Evolutionary conservation across 2,888 invertebrate species (phyloP).

Genomic region (Pseudeuparius sepicola): DNA sequence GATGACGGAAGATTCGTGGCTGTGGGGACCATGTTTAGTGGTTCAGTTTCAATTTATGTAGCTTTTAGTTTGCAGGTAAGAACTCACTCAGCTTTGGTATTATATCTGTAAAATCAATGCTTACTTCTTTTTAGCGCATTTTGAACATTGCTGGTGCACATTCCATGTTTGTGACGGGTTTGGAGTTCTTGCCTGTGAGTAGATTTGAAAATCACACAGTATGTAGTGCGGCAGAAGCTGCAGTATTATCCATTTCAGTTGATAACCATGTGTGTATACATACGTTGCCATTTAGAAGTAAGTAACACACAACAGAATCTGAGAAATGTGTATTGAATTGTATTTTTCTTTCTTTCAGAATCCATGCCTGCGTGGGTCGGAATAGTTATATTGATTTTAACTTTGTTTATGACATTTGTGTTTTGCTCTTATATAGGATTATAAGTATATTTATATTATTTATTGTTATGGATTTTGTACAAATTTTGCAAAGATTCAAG

Average conservation of each 20-base stretch:
- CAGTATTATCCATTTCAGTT: slow-evolving; percentile 88
- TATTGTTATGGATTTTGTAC: not conserved
- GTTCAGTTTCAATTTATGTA: slow-evolving; percentile 81
- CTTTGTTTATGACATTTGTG: slow-evolving; percentile 68
- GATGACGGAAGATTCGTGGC: slow-evolving; percentile 90
- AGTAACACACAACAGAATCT: slow-evolving; percentile 37
- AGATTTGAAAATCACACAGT: slow-evolving; percentile 67
- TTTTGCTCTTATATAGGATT: slow-evolving; percentile 78
- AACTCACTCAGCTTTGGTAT: slow-evolving; percentile 4
- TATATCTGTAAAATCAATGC: slow-evolving; percentile 6
- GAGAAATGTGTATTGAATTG: not conserved
- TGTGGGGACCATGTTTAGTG: slow-evolving; percentile 88
- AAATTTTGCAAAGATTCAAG: too few species aligned
- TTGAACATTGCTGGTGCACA: slow-evolving; percentile 78
- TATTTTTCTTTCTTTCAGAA: slow-evolving; percentile 46
- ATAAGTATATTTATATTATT: slow-evolving; percentile 33
- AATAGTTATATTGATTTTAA: slow-evolving; percentile 60
- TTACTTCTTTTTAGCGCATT: slow-evolving; percentile 51
- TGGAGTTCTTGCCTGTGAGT: slow-evolving; percentile 79
- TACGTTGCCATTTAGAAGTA: slow-evolving; percentile 71
- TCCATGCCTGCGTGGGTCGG: slow-evolving; percentile 76
- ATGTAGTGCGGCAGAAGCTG: slow-evolving; percentile 69
- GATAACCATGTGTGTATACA: slow-evolving; percentile 90
- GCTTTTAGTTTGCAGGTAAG: slow-evolving; percentile 81
- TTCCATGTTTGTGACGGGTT: slow-evolving; percentile 93